Evolutionary conservation across 2,888 invertebrate genomes (phyloP), one percentile per base, ranked within the genome.

Genomic region (Dryobota labecula): DNA sequence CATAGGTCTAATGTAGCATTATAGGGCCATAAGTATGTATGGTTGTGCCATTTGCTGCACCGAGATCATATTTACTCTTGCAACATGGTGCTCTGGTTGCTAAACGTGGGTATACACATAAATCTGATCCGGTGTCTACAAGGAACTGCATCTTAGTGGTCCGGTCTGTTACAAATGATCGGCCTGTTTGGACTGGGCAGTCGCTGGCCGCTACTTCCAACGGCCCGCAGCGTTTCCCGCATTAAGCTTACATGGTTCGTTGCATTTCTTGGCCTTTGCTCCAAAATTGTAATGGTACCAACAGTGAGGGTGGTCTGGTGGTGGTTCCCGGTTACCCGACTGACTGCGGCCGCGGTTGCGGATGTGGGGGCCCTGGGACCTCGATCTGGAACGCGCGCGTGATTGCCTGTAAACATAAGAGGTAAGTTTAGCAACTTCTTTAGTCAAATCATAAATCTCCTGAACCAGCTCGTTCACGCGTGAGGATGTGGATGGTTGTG

Each of bases 101-200:
- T 24, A 33, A 68, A n/a, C 61, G 68, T 8, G 53, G 68, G 43
- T 60, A 61, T 2, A 61, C 60, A 7, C 68, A 68, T n/a, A n/a
- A n/a, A n/a, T n/a, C n/a, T n/a, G n/a, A n/a, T n/a, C n/a, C n/a
- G n/a, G n/a, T n/a, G n/a, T 54, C 69, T 36, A 66, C 24, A 6
- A 67, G 49, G 8, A 58, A 67, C 38, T 67, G 66, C 24, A 62
- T 56, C 24, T 68, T 68, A 38, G 58, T 27, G n/a, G 45, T 51
- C 38, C 45, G 63, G n/a, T 73, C 73, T 27, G 68, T 27, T 4
- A 68, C 51, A 38, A 64, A 63, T 15, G 38, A 20, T 43, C 49
- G 66, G 49, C 58, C 49, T 49, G 57, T n/a, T 24, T 20, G 24
- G 5, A 13, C 24, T 57, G 51, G 67, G 58, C 67, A 67, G 58